phyloP scores from a whole-genome alignment of 2,797 vertebrate genomes.

The Lepilemur ruficaudatus region DNA sequence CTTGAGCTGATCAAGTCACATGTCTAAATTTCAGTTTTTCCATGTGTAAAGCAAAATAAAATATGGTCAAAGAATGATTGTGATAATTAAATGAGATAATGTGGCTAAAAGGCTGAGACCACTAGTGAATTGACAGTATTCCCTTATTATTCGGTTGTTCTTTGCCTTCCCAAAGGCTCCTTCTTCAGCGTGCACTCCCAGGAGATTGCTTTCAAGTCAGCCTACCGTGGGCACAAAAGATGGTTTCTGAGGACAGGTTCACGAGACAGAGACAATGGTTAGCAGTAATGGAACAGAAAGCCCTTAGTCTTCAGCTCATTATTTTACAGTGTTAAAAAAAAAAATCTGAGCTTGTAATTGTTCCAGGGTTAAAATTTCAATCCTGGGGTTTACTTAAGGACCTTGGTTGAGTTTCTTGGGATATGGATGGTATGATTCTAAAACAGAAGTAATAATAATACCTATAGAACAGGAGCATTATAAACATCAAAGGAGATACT shows the following conservation, averaged over 20 bases:
- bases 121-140: not conserved
- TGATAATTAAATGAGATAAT: not conserved
- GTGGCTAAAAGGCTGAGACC: not conserved
- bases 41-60: slow-evolving; percentile 9
- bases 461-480: not conserved
- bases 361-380: not conserved
- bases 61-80: not conserved
- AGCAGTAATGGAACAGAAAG: not conserved
- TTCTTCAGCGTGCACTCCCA: not conserved
- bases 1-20: not conserved
- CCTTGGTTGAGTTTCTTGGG: not conserved
- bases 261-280: not conserved
- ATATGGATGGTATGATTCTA: not conserved
- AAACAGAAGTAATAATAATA: not conserved
- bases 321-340: not conserved
- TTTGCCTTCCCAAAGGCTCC: not conserved
- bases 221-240: accelerated
- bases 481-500: not conserved
- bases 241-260: not conserved
- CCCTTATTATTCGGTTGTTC: not conserved
- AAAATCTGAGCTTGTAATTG: not conserved
- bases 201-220: not conserved
- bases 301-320: not conserved
- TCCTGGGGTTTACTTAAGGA: not conserved
- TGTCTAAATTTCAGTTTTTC: not conserved